Evolutionary conservation across 2,888 invertebrate species (phyloP), one percentile per base, ranked within the genome.

Genomic region (Mechanitis messenoides): DNA sequence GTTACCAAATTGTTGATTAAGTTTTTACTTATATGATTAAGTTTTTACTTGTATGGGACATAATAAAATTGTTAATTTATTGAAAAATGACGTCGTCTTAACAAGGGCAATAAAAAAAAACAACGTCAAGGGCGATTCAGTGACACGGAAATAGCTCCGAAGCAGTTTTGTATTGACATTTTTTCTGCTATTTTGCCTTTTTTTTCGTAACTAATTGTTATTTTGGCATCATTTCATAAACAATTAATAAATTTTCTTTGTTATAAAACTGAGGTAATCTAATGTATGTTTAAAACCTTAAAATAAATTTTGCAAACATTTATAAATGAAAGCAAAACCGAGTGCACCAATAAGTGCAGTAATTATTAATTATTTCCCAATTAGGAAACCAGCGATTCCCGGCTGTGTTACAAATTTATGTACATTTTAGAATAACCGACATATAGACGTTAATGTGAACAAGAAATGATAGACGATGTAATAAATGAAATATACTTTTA

Each of bases 311-410:
- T 5, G 3, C 1, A 35, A 35, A 5, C 3, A 5, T 35, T 35
- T 35, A 5, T 35, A 2, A 35, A 35, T 42, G 42, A 9, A 42
- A 42, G 42, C 9, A 42, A 42, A 42, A 42, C 33, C 20, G 4
- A 33, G 3, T 11, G 42, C 42, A 42, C 1, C 9, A 9, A 9
- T 9, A 9, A 11, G 42, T 42, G 1, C 11, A 9, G 42, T 42
- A 42, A 42, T 42, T 42, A 42, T 42, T 35, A 55, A 56, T 60
- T 57, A 63, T 58, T 63, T 33, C 35, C 47, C 38, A 59, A 42
- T 57, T 56, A 57, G 53, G 45, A 55, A 59, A 55, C 56, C 45
- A 62, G 58, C 60, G 60, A 64, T 60, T 62, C 59, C 56, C 64
- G 56, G 47, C 50, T 53, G 33, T 46, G 33, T 46, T 55, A 55